These are phyloP conservation scores for Keiferia lycopersicella DNA, from an alignment of 2,888 invertebrate genomes.

Conservation along the genomic window DNA sequence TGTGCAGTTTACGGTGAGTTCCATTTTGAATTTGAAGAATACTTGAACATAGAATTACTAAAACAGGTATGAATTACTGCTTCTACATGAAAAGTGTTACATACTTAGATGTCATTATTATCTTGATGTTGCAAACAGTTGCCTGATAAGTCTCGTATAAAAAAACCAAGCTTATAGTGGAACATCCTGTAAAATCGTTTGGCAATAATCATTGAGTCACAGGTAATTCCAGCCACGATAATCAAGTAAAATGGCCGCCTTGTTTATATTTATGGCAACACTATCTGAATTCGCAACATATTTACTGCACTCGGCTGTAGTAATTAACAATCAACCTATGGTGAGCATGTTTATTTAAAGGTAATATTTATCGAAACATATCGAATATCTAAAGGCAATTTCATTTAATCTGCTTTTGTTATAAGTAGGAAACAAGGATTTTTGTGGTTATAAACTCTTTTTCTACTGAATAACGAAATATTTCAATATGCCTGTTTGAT, in stretches of 20 bases:
- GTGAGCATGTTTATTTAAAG: constrained; percentile 13
- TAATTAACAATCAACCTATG: constrained; percentile 17
- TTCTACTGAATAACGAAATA: neutral
- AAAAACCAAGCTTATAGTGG: neutral
- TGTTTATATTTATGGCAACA: constrained; percentile 25
- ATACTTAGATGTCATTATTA: too few species aligned
- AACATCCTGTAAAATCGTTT: constrained; percentile 12
- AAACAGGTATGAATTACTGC: too few species aligned
- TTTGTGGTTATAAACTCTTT: neutral
- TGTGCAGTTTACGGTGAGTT: neutral
- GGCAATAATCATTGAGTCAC: constrained; percentile 19
- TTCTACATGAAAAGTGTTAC: too few species aligned
- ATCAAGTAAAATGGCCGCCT: constrained; percentile 26
- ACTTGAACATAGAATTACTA: too few species aligned
- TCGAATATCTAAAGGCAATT: neutral
- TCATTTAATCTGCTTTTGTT: neutral
- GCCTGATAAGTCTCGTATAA: neutral
- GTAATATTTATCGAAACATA: neutral
- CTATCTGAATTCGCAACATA: constrained; percentile 19
- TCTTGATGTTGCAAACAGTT: too few species aligned
- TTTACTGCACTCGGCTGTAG: constrained; percentile 14
- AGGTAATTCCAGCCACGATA: constrained; percentile 27
- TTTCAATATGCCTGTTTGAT: neutral
- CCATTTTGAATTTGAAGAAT: too few species aligned
- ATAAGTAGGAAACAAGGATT: neutral